phyloP scores from a whole-genome alignment of 23 tunicate genomes.

The Diplosoma virens region DNA sequence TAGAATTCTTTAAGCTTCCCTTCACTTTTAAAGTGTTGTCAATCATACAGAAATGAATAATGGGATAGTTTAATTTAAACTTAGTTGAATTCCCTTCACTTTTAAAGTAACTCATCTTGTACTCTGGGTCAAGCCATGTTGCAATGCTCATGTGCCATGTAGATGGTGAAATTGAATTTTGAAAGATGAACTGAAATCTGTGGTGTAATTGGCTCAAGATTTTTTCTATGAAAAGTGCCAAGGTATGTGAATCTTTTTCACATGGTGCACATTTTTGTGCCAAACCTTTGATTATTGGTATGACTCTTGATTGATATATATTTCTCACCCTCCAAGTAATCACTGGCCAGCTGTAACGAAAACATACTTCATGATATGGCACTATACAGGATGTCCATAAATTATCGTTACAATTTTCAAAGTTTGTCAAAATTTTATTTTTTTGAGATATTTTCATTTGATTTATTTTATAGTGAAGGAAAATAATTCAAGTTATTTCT shows the following conservation, averaged over 20 bases:
- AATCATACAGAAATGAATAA: background rate
- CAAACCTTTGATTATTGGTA: conserved; percentile 25
- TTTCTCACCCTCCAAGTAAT: conserved; percentile 29
- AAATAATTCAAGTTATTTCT: too few relatives aligned
- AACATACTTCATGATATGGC: too few relatives aligned
- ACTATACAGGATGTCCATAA: background rate
- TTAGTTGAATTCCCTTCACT: conserved; percentile 17
- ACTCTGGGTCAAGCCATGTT: conserved; percentile 28
- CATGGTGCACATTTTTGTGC: conserved; percentile 27
- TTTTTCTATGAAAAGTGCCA: conserved; percentile 6
- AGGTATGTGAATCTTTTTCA: conserved; percentile 26
- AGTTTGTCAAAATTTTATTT: too few relatives aligned
- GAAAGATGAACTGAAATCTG: conserved; percentile 16
- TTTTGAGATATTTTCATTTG: too few relatives aligned
- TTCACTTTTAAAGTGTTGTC: too few relatives aligned
- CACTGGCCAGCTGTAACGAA: conserved; percentile 7
- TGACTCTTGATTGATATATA: conserved; percentile 24
- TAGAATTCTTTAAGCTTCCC: too few relatives aligned
- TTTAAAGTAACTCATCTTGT: conserved; percentile 26
- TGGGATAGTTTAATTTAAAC: conserved; percentile 9
- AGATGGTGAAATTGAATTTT: background rate
- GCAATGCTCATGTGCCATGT: conserved; percentile 25
- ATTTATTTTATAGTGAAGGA: too few relatives aligned
- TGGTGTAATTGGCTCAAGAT: background rate
- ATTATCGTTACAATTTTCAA: too few relatives aligned